These are phyloP conservation scores for Marmota flaviventris DNA, from an alignment of 2,113 vertebrate species.

Conservation along the genomic window DNA sequence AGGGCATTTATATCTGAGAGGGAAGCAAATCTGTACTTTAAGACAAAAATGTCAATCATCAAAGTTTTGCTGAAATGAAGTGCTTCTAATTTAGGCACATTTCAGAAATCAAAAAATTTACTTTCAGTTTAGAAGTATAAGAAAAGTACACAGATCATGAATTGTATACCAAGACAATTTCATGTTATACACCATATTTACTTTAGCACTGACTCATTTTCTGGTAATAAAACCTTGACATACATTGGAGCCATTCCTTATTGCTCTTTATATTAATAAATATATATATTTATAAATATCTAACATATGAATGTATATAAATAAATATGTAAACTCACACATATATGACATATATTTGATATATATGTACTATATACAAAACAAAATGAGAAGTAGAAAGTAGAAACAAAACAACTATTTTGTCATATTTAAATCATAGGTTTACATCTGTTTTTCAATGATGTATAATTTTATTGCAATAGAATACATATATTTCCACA, in stretches of 20 bases:
- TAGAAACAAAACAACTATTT: background rate
- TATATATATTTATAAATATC: no score
- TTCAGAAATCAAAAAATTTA: no score
- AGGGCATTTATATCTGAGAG: background rate
- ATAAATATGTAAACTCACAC: background rate
- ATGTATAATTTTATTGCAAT: constrained; percentile 54
- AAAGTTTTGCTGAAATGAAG: background rate
- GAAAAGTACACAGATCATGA: background rate
- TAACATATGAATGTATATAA: no score
- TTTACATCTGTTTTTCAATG: constrained; percentile 57
- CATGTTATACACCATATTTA: background rate
- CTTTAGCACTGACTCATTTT: constrained; percentile 50
- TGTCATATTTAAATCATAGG: constrained; percentile 42
- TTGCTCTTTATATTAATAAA: background rate
- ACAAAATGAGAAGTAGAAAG: no score
- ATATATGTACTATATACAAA: no score
- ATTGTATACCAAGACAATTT: background rate
- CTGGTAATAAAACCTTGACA: background rate
- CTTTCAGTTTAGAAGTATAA: background rate
- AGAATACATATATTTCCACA: constrained; percentile 40
- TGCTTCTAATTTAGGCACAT: background rate
- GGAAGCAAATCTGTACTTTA: background rate
- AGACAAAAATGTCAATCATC: background rate
- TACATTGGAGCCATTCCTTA: background rate
- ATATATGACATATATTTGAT: background rate